These are phyloP conservation scores for Sarcoramphus papa DNA, from an alignment of 2,797 vertebrate genomes.

Conservation along the genomic window DNA sequence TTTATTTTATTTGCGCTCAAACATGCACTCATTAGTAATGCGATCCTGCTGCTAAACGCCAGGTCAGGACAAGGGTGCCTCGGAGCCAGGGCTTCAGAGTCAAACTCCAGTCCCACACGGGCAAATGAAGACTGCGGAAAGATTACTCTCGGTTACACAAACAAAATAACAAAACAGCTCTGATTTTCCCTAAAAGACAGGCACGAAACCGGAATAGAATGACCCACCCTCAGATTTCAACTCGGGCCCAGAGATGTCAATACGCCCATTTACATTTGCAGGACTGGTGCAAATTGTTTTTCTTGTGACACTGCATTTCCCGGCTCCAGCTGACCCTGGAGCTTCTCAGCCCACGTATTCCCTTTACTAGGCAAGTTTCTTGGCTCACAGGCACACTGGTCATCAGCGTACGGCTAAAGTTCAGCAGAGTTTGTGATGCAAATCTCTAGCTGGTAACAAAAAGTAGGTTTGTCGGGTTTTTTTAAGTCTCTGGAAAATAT, in stretches of 20 bases:
- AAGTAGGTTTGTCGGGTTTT: background rate
- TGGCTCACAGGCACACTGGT: background rate
- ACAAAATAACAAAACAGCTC: background rate
- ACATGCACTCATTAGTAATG: slow-evolving; percentile 43
- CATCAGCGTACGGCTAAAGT: background rate
- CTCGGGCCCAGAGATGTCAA: background rate
- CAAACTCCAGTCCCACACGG: background rate
- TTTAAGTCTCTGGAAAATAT: background rate
- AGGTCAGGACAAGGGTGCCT: slow-evolving; percentile 6
- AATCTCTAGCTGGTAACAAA: background rate
- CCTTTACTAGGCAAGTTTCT: background rate
- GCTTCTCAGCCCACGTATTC: background rate
- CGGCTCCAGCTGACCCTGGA: background rate
- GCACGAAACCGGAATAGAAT: background rate
- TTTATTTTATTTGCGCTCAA: slow-evolving; percentile 55
- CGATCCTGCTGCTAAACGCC: background rate
- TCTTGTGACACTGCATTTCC: slow-evolving; percentile 28
- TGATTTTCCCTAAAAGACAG: background rate
- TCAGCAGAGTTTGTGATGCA: background rate
- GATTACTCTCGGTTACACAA: background rate
- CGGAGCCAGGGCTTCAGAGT: background rate
- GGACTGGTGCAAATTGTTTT: background rate
- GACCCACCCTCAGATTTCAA: background rate
- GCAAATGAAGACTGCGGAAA: background rate
- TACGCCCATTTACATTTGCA: background rate